phyloP scores from a whole-genome alignment of 2,888 invertebrate genomes.

The Epinotia nisella region DNA sequence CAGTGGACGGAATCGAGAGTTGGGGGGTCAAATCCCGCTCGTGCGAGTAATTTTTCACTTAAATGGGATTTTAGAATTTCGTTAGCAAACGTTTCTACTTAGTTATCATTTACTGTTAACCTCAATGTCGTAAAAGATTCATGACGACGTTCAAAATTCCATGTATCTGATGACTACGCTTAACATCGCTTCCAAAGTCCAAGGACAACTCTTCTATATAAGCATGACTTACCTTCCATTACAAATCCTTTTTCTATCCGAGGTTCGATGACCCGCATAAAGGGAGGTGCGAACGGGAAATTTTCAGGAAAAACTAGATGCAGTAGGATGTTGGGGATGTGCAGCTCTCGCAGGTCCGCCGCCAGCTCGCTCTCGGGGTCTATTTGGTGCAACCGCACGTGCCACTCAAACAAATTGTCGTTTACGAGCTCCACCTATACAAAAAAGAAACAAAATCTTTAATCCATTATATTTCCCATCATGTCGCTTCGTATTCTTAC shows the following conservation, averaged over 20 bases:
- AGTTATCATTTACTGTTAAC: no score
- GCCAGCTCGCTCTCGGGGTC: constrained; percentile 94
- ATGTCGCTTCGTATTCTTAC: background rate
- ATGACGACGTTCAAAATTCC: background rate
- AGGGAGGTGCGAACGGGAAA: constrained; percentile 95
- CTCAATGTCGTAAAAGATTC: background rate
- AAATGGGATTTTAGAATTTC: no score
- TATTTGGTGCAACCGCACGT: constrained; percentile 91
- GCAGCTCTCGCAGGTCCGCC: constrained; percentile 91
- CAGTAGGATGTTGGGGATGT: constrained; percentile 89
- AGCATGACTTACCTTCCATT: constrained; percentile 88
- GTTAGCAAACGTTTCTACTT: no score
- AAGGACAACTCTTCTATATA: background rate
- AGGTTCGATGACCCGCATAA: constrained; percentile 92
- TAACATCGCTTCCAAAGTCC: background rate
- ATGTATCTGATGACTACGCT: background rate
- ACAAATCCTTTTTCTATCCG: constrained; percentile 93
- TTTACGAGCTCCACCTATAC: constrained; percentile 90
- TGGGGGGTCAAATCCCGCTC: no score
- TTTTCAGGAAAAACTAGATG: constrained; percentile 94
- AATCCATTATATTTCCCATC: background rate
- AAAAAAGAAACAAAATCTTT: constrained; percentile 3
- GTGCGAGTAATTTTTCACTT: no score
- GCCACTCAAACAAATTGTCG: constrained; percentile 95
- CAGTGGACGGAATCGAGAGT: no score